Evolutionary conservation across 64 coral and sea anemone genomes (phyloP).

Genomic region (Pachyseris speciosa): DNA sequence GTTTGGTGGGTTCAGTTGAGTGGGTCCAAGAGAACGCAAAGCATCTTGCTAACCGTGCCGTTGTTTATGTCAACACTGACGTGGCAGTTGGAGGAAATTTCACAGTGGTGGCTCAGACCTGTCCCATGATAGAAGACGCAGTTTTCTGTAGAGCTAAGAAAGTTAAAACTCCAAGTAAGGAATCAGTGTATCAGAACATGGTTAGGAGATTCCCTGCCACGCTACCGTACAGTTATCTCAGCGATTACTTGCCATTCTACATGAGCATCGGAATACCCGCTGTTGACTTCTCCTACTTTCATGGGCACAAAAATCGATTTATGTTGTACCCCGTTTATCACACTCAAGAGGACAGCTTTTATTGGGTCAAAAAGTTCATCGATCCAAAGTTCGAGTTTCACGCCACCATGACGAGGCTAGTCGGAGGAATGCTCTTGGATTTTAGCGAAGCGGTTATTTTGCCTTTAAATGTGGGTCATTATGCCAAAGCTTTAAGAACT

Average conservation of each 20-base stretch:
- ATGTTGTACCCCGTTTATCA: conserved; percentile 67
- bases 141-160: conserved; percentile 56
- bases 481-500: neutral
- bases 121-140: conserved; percentile 10
- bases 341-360: conserved; percentile 67
- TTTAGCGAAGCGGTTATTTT: conserved; percentile 50
- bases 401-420: conserved; percentile 52
- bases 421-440: conserved; percentile 65
- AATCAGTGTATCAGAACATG: conserved; percentile 55
- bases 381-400: conserved; percentile 80
- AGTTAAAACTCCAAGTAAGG: conserved; percentile 45
- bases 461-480: conserved; percentile 11
- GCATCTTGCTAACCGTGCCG: conserved; percentile 69
- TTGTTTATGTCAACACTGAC: conserved; percentile 76
- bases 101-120: conserved; percentile 24
- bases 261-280: conserved; percentile 51
- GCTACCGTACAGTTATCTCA: neutral
- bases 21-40: conserved; percentile 93
- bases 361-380: conserved; percentile 73
- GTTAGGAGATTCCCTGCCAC: neutral
- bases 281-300: conserved; percentile 66
- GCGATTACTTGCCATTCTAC: conserved; percentile 76
- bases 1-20: conserved; percentile 88
- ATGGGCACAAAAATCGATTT: conserved; percentile 15
- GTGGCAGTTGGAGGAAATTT: conserved; percentile 48